Evolutionary conservation across 2,888 invertebrate species (phyloP), one percentile per base, ranked within the genome.

Genomic region (Spisula solida): DNA sequence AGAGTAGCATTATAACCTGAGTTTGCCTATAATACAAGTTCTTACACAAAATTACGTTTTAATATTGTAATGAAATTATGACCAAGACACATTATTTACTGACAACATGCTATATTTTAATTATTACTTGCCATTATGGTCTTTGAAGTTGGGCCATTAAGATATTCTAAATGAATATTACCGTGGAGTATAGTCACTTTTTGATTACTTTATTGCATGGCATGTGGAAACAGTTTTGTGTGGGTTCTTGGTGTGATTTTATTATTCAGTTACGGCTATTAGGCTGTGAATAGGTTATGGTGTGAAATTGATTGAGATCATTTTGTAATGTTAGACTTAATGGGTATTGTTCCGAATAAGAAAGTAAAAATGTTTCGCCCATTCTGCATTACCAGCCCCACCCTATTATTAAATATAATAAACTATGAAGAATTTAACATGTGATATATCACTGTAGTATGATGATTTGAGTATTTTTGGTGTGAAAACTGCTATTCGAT

Each of bases 111-210:
- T 31, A 31, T 8, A 31, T 60, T 75, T 70, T 75, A 75, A 31
- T 75, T 29, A 75, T 75, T 18, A 31, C 75, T 18, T 31, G 75
- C 31, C 29, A 75, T 75, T 75, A 75, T 34, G 29, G n/a, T 25
- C 25, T 75, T 75, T 75, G 75, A 75, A 34, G 75, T 75, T 75
- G 8, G 31, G 34, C 4, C 25, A 75, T 75, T 31, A 31, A 75
- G 75, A 75, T 75, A 75, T 31, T 29, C 25, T 75, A 4, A 75
- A 31, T 34, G 75, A 75, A 75, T 75, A 75, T 75, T 75, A 34
- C 12, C 8, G 31, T 31, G 25, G 18, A 14, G 12, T 25, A 75
- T 75, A 31, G 31, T 34, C 34, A 12, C 16, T 10, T 75, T 16
- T 31, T 75, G 29, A 75, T 75, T 75, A 75, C 34, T 2, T 0